A percentile compares a stretch with the other conserved stretches of the same genome.
Conservation (phyloP, 2,888 invertebrate genomes). For the Coleophora deauratella region DNA sequence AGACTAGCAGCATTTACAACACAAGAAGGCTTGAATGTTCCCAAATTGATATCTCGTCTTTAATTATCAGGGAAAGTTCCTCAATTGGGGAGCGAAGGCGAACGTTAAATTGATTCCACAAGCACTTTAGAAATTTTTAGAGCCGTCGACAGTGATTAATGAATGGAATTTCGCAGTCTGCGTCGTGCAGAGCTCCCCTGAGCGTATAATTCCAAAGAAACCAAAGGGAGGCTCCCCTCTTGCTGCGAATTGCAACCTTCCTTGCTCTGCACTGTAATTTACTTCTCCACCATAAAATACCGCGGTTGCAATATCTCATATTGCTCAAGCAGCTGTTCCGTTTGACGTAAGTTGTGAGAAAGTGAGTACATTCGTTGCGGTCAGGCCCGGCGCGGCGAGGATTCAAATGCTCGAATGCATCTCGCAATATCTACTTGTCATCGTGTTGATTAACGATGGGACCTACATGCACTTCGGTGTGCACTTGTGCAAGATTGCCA, state of each 20-base stretch:
- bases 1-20: too few relatives aligned
- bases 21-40: constrained; percentile 26
- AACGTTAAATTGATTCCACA: constrained; percentile 65
- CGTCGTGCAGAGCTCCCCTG: constrained; percentile 39
- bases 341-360: constrained; percentile 20
- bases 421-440: constrained; percentile 38
- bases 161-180: constrained; percentile 59
- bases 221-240: constrained; percentile 40
- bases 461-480: too few relatives aligned
- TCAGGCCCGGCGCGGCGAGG: too few relatives aligned
- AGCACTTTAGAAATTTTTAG: constrained; percentile 64
- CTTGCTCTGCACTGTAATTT: constrained; percentile 39
- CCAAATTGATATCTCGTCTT: constrained; percentile 58
- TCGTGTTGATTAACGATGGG: too few relatives aligned
- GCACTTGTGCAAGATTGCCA: too few relatives aligned
- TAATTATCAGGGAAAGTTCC: constrained; percentile 61
- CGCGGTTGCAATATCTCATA: constrained; percentile 35
- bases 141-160: constrained; percentile 70
- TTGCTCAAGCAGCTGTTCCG: constrained; percentile 47
- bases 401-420: constrained; percentile 19
- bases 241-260: constrained; percentile 28
- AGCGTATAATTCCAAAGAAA: constrained; percentile 45
- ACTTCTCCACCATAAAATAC: constrained; percentile 46
- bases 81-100: constrained; percentile 49
- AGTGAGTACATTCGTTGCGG: constrained; percentile 23